A percentile compares a stretch with the other conserved stretches of the same genome.
Evolutionary conservation across 2,797 vertebrate genomes (phyloP).

Genomic region (Enteromius argenteus): DNA sequence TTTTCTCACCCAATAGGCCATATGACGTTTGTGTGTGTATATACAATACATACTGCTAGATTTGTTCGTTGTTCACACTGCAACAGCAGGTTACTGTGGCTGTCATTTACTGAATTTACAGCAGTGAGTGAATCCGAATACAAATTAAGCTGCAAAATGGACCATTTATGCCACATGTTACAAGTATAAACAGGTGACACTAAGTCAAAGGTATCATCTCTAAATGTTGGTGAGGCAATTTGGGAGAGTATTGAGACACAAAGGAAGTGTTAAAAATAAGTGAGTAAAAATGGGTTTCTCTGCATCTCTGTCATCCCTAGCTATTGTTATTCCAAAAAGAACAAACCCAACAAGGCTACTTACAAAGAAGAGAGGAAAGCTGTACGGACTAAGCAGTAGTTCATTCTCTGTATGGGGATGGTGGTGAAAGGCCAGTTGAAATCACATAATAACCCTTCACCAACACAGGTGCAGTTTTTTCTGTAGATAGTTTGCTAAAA

Average conservation of each 20-base stretch:
- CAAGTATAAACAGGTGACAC: background rate
- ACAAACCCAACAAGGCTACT: constrained; percentile 3
- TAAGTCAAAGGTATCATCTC: background rate
- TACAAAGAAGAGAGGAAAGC: background rate
- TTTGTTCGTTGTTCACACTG: background rate
- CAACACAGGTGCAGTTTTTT: background rate
- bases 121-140: constrained; percentile 42
- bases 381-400: background rate
- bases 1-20: constrained; percentile 9
- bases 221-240: background rate
- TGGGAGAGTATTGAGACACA: background rate
- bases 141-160: constrained; percentile 56
- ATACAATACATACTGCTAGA: background rate
- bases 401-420: background rate
- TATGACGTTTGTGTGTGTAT: background rate
- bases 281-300: background rate
- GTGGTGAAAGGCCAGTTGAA: background rate
- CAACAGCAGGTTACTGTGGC: background rate
- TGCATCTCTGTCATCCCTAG: background rate
- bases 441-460: constrained; percentile 1
- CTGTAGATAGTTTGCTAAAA: background rate
- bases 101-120: background rate
- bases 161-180: constrained; percentile 11
- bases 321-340: constrained; percentile 8
- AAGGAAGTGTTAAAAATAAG: constrained; percentile 12